Conservation (phyloP, 2,888 invertebrate genomes). For the Phyllotreta cruciferae region DNA sequence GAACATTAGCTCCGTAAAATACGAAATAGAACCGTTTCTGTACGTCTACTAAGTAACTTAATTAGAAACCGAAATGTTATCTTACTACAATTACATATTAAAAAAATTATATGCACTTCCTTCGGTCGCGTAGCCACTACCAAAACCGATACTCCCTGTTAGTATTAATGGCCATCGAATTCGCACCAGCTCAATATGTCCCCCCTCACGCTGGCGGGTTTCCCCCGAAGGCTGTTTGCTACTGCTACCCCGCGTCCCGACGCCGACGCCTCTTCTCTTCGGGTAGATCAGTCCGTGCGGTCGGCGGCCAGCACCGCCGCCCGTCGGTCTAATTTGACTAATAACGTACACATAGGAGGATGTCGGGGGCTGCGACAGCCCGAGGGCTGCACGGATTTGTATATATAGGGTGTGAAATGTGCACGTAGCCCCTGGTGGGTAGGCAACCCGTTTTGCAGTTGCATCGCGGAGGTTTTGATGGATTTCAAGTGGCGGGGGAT, state of each 20-base stretch:
- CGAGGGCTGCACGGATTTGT: background rate
- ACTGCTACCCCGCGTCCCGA: background rate
- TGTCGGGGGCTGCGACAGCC: constrained; percentile 1
- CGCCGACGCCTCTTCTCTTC: constrained; percentile 2
- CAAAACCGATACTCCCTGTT: constrained; percentile 10
- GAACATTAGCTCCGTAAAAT: no score
- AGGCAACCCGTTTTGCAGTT: no score
- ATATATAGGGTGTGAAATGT: no score
- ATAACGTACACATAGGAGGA: constrained; percentile 7
- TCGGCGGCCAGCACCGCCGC: background rate
- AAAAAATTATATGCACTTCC: no score
- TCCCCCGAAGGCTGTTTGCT: constrained; percentile 2
- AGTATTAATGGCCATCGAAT: constrained; percentile 30
- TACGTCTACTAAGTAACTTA: no score
- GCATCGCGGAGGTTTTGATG: no score
- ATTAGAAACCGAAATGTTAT: no score
- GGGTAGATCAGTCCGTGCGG: constrained; percentile 8
- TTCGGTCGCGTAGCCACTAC: no score
- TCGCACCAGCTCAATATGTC: constrained; percentile 24
- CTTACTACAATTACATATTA: no score
- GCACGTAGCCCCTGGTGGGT: no score
- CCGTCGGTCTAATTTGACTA: constrained; percentile 12
- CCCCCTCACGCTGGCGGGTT: background rate
- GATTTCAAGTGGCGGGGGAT: no score
- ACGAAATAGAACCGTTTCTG: no score